phyloP scores from a whole-genome alignment of 2,797 vertebrate genomes.

The Triplophysa yarkandensis region DNA sequence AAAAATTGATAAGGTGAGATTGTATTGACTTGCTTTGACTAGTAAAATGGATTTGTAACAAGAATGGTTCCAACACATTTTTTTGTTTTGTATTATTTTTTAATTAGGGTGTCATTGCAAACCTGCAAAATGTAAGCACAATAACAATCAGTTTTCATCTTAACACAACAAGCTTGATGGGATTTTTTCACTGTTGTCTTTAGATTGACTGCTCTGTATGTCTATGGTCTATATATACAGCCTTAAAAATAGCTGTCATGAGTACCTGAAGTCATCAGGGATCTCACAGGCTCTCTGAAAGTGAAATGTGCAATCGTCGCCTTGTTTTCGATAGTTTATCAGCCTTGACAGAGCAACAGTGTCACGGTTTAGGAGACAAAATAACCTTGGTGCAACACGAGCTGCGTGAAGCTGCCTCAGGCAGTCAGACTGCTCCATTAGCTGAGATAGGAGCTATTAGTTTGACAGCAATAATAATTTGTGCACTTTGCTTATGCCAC shows the following conservation, averaged over 20 bases:
- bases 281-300: slow-evolving; percentile 15
- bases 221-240: slow-evolving; percentile 29
- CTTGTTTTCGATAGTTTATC: slow-evolving; percentile 42
- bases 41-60: too few relatives aligned
- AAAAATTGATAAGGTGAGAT: slow-evolving; percentile 80
- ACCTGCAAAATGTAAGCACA: too few relatives aligned
- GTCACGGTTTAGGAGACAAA: slow-evolving; percentile 9
- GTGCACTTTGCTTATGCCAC: neutral
- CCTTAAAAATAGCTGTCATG: slow-evolving; percentile 47
- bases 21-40: slow-evolving; percentile 55
- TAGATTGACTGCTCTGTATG: slow-evolving; percentile 31
- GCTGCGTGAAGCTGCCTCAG: slow-evolving; percentile 15
- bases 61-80: neutral
- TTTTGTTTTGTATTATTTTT: neutral
- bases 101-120: too few relatives aligned
- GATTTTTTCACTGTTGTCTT: slow-evolving; percentile 25
- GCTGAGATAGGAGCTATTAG: slow-evolving; percentile 16
- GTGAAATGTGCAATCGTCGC: slow-evolving; percentile 20
- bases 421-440: slow-evolving; percentile 19
- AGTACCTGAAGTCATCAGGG: slow-evolving; percentile 41
- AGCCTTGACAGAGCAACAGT: slow-evolving; percentile 24
- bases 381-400: slow-evolving; percentile 22
- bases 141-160: neutral
- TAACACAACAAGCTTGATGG: neutral
- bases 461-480: slow-evolving; percentile 2